phyloP scores from a whole-genome alignment of 2,888 invertebrate species.

The Nemotelus nigrinus region DNA sequence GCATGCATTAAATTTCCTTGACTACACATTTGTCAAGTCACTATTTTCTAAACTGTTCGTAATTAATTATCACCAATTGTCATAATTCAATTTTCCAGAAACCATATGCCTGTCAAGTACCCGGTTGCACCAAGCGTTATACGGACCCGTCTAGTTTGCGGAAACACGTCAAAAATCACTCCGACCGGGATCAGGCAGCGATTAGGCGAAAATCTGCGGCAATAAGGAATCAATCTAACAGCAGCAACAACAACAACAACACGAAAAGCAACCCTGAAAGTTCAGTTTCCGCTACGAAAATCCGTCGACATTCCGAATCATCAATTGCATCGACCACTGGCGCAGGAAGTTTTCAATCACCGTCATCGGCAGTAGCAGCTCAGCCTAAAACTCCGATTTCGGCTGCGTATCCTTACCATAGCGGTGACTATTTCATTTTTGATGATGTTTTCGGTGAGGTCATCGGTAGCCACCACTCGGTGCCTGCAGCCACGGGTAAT shows the following conservation, averaged over 20 bases:
- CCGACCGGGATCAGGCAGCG: conserved; percentile 56
- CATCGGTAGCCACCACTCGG: conserved; percentile 14
- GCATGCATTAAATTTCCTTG: neutral
- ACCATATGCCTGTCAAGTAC: conserved; percentile 90
- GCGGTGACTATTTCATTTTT: conserved; percentile 49
- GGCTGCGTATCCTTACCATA: conserved; percentile 25
- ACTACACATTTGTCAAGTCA: neutral
- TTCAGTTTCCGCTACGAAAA: conserved; percentile 41
- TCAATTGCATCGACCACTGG: conserved; percentile 54
- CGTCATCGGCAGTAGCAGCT: conserved; percentile 43
- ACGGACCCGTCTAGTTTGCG: conserved; percentile 93
- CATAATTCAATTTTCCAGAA: conserved; percentile 70
- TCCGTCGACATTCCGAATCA: conserved; percentile 61
- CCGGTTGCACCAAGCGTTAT: conserved; percentile 89
- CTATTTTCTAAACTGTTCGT: neutral
- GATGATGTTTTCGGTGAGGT: conserved; percentile 53
- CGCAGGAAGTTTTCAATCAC: conserved; percentile 20
- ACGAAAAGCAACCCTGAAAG: neutral
- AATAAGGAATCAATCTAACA: conserved; percentile 45
- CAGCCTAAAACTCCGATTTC: conserved; percentile 25
- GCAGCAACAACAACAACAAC: conserved; percentile 47
- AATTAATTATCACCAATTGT: neutral
- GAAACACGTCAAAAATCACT: conserved; percentile 91
- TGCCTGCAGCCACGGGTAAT: neutral
- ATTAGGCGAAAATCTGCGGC: conserved; percentile 52